Base-by-base conservation (phyloP, 2,888 invertebrate species). In the Caenorhabditis sp. region DNA sequence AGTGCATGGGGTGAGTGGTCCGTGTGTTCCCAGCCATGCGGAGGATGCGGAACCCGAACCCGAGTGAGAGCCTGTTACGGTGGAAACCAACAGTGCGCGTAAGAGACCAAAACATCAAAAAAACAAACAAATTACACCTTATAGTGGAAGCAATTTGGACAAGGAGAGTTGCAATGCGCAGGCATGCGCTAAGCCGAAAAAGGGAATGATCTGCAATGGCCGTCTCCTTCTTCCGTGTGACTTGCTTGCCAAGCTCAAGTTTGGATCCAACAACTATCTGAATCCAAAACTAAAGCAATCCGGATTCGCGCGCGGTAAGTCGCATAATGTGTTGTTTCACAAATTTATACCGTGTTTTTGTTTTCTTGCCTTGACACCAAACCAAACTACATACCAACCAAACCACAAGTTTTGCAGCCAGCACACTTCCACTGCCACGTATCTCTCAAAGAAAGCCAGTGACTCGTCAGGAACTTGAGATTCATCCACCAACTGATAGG, bases 221-320 rank as follows among this genome's bases (percentile, higher is more conserved):
- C 71, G 88, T 28, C 71, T 90, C 8, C 77, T 90, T 11, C 82
- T 90, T 56, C 90, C 90, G 15, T 90, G 90, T 70, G 89, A 90
- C 60, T 76, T 90, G 56, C 72, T 89, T 37, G 72, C 72, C 53
- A 80, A 87, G 53, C 85, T 90, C 24, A 87, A 89, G 44, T 90
- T 90, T 61, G 90, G 90, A 70, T 82, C 82, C 40, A 82, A 82
- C 65, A 82, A 82, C 69, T 78, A 62, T 44, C 69, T 82, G 74
- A 82, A 82, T 61, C 82, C 82, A 3, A 78, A 79, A 65, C 74
- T 82, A 56, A 82, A 69, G 37, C 71, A 76, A 71, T 76, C 76
- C 61, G 81, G 81, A 61, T 70, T 65, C 60, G 74, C 80, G 53
- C 64, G 69, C 13, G 32, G 80, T 80, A 69, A 58, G 71, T 40